Evolutionary conservation across 2,888 invertebrate genomes (phyloP).

Genomic region (Salpingus planirostris): DNA sequence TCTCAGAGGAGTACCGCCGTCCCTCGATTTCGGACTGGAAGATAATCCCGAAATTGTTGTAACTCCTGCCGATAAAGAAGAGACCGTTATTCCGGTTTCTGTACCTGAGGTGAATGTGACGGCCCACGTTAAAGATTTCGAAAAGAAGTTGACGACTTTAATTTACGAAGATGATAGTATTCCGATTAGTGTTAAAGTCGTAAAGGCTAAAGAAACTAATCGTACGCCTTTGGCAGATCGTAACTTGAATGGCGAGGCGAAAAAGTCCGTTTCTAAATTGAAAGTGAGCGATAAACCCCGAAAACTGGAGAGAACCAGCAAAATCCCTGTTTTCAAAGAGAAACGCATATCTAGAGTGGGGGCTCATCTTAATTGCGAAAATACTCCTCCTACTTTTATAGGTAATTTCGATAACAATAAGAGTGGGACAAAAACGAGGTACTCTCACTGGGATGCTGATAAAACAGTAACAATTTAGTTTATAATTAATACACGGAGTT

Average conservation of each 20-base stretch:
- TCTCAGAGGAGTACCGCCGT: too few species aligned
- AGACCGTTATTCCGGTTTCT: not conserved
- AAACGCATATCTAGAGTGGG: slow-evolving; percentile 21
- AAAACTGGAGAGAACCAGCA: slow-evolving; percentile 26
- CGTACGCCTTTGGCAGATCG: slow-evolving; percentile 31
- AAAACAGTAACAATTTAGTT: slow-evolving; percentile 37
- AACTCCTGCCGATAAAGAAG: slow-evolving; percentile 1
- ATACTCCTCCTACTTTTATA: slow-evolving; percentile 33
- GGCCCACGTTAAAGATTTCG: slow-evolving; percentile 31
- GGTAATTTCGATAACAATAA: too few species aligned
- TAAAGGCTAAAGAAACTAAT: slow-evolving; percentile 15
- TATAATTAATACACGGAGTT: too few species aligned
- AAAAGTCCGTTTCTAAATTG: slow-evolving; percentile 24
- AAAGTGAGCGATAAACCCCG: slow-evolving; percentile 36
- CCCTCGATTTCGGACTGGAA: too few species aligned
- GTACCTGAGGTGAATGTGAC: slow-evolving; percentile 18
- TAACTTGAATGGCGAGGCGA: slow-evolving; percentile 24
- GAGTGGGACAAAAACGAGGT: slow-evolving; percentile 20
- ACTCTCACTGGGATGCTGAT: slow-evolving; percentile 35
- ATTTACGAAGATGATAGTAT: slow-evolving; percentile 50
- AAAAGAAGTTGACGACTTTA: slow-evolving; percentile 45
- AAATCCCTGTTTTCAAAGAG: slow-evolving; percentile 36
- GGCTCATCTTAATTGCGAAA: slow-evolving; percentile 37
- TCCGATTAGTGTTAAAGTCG: slow-evolving; percentile 24
- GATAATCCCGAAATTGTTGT: not conserved